Base-by-base conservation (phyloP, 53 echinoderm and acorn worm species). In the Apostichopus leukothele region DNA sequence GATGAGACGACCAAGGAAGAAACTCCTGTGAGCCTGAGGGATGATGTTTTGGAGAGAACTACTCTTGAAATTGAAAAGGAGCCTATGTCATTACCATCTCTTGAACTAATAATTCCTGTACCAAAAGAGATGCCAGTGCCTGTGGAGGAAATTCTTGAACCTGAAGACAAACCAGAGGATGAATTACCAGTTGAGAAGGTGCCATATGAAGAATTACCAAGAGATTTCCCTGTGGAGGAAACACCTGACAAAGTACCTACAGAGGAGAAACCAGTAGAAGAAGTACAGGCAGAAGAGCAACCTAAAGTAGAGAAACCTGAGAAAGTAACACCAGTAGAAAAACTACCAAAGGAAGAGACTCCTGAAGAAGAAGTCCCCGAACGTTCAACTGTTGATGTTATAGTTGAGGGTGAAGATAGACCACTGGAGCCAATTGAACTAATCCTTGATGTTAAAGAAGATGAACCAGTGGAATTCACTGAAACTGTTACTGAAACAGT, bases 21-120 rank as follows among this genome's bases (percentile, higher is more conserved):
- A 51, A 87, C 87, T 73, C 74, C 87, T 18, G 53, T 87, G 2
- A 53, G 74, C 51, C 19, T 83, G 55, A 74, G 4, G 22, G 88
- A 88, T 60, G 88, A 90, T 66, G 76, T 54, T 52, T 25, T 74
- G 52, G 81, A 80, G 57, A 79, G 87, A 81, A 60, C 88, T 52
- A 18, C 53, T 63, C 73, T 92, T 76, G 86, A 78, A 67, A 86
- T 92, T 79, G 89, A 89, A 67, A 76, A 89, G 54, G 89, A 68
- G 5, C 87, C 87, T 74, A 52, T 50, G 19, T 19, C 83, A 20
- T 76, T 86, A 12, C 75, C 86, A n/a, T 76, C 76, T 19, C 71
- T 68, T 68, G 71, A 68, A 68, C 19, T 68, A 14, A 68, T 18
- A 68, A 68, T 68, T 68, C 6, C 18, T 19, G 6, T 68, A 19